Evolutionary conservation across 2,888 invertebrate genomes (phyloP).

Genomic region (Mythimna ferrago): DNA sequence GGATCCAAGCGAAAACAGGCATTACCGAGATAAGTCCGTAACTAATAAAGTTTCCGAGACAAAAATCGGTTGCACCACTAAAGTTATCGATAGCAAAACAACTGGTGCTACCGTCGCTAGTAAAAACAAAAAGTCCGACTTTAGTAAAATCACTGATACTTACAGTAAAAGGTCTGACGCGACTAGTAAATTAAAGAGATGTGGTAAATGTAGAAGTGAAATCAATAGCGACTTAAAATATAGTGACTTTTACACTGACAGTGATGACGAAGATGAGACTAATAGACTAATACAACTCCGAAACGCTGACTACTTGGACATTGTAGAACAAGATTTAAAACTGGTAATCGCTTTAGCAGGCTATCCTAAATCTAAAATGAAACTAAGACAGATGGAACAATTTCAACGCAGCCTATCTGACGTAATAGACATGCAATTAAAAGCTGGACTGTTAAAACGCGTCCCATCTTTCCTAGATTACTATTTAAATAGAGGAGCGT

Average conservation of each 20-base stretch:
- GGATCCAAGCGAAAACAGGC: constrained; percentile 67
- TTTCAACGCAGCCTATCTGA: constrained; percentile 80
- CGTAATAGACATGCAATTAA: constrained; percentile 84
- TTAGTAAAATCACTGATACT: constrained; percentile 70
- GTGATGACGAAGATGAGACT: constrained; percentile 82
- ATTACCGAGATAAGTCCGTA: constrained; percentile 72
- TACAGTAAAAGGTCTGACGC: constrained; percentile 73
- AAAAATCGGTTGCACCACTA: constrained; percentile 61
- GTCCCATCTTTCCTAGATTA: constrained; percentile 83
- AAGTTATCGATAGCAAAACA: constrained; percentile 69
- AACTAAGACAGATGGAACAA: constrained; percentile 79
- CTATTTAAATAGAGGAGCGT: constrained; percentile 83
- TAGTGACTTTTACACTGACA: constrained; percentile 79
- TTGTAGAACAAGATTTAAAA: constrained; percentile 82
- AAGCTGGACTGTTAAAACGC: constrained; percentile 79
- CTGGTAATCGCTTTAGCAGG: constrained; percentile 82
- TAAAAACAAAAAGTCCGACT: constrained; percentile 71
- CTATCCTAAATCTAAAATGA: constrained; percentile 84
- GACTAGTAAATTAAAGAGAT: constrained; percentile 70
- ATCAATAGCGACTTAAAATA: constrained; percentile 77
- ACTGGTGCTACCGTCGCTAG: constrained; percentile 66
- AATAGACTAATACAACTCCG: constrained; percentile 81
- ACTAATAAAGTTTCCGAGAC: constrained; percentile 64
- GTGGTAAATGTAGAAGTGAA: constrained; percentile 70
- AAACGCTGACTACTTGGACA: constrained; percentile 80